Evolutionary conservation across 2,888 invertebrate species (phyloP), one percentile per base, ranked within the genome.

Genomic region (Morpho deidamia): DNA sequence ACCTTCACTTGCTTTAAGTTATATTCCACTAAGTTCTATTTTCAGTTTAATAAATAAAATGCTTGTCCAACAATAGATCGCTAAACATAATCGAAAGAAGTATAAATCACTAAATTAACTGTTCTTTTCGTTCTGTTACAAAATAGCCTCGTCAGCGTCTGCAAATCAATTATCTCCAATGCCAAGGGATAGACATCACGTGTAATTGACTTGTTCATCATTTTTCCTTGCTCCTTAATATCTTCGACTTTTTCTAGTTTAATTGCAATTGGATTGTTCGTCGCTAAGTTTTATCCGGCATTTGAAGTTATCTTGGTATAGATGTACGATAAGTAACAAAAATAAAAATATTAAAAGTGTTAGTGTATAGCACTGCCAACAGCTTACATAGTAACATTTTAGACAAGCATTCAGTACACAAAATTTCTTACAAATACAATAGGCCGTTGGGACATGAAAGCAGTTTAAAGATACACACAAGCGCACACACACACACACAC

Each of bases 181-280:
- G 66, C 69, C 66, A 59, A 58, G 66, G 72, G 68, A 67, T 69
- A 69, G 68, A 66, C 68, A 69, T 70, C 68, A 70, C 68, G 69
- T 71, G 69, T 74, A 76, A 76, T 74, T 76, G 73, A 74, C 72
- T 72, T 72, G 72, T 74, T 69, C 69, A 67, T 74, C 67, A 70
- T 71, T 74, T 74, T 70, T 63, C 57, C 62, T 59, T 53, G 37
- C 50, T 44, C 48, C 60, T 58, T 58, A 44, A 39, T 42, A 48
- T 47, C 44, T 40, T 35, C 48, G 41, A 50, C 44, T 45, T 35
- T 12, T 49, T 57, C 23, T 51, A 34, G 23, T 53, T 56, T 42
- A 37, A 48, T 51, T 51, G 45, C 32, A 23, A 42, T 42, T 41
- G 12, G 34, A 42, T 49, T 49, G 42, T 41, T 42, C n/a, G 35